These are phyloP conservation scores for Pegea sp. DNA, from an alignment of 23 tunicate genomes.

Conservation along the genomic window DNA sequence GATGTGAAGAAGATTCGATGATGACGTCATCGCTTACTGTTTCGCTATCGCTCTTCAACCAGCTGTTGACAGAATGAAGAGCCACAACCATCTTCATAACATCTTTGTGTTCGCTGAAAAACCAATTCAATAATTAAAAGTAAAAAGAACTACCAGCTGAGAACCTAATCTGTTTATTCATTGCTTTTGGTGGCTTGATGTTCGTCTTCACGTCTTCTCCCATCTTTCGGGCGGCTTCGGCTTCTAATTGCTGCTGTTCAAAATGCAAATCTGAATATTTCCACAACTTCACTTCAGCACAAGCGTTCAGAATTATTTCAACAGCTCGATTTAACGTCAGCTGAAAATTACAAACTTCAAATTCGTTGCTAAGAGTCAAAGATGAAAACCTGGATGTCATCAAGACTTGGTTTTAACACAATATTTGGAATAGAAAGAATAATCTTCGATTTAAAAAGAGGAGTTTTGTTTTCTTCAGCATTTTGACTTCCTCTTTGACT, in stretches of 20 bases:
- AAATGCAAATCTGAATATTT: constrained; percentile 72
- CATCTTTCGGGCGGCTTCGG: constrained; percentile 92
- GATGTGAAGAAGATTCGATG: neutral
- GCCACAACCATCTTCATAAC: constrained; percentile 90
- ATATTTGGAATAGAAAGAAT: constrained; percentile 60
- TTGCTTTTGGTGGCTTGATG: constrained; percentile 60
- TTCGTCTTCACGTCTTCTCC: constrained; percentile 93
- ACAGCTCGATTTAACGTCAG: constrained; percentile 58
- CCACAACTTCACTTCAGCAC: constrained; percentile 50
- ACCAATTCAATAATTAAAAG: neutral
- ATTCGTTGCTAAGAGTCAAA: neutral
- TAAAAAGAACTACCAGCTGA: too few relatives aligned
- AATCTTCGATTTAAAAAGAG: constrained; percentile 86
- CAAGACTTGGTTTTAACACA: constrained; percentile 77
- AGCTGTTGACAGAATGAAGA: constrained; percentile 89
- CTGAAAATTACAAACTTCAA: constrained; percentile 7
- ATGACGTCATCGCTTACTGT: constrained; percentile 17
- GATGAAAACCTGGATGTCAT: constrained; percentile 72
- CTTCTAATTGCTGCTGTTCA: constrained; percentile 69
- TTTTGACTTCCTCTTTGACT: constrained; percentile 4
- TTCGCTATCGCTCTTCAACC: constrained; percentile 83
- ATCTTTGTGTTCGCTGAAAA: constrained; percentile 94
- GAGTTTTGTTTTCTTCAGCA: constrained; percentile 26
- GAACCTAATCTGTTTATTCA: constrained; percentile 87
- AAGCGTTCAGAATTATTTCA: constrained; percentile 61